phyloP scores from a whole-genome alignment of 2,113 vertebrate species.

The Ictalurus furcatus region DNA sequence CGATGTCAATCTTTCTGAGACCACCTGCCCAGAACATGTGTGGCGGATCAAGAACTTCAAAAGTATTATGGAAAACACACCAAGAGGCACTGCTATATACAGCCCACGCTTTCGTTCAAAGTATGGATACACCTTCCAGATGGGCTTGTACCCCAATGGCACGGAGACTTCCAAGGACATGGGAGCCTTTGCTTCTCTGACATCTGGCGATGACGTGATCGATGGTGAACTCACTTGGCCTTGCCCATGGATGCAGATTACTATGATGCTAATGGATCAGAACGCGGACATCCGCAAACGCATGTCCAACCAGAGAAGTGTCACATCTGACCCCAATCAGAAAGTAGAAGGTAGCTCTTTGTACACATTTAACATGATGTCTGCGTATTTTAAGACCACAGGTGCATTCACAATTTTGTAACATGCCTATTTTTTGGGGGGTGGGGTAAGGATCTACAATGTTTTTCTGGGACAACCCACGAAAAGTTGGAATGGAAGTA shows the following conservation, averaged over 20 bases:
- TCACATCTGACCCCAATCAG: conserved; percentile 80
- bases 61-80: conserved; percentile 67
- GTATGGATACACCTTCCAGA: conserved; percentile 87
- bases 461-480: conserved; percentile 81
- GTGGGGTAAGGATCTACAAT: conserved; percentile 8
- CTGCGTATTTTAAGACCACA: not conserved
- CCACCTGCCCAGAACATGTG: conserved; percentile 82
- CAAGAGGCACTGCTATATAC: conserved; percentile 57
- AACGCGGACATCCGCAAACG: conserved; percentile 81
- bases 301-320: conserved; percentile 84
- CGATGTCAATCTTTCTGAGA: conserved; percentile 92
- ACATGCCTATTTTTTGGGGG: not conserved
- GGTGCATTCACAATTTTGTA: not conserved
- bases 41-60: conserved; percentile 88
- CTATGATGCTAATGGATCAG: conserved; percentile 83
- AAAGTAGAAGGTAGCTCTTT: conserved; percentile 16
- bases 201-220: conserved; percentile 76
- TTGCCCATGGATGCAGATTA: conserved; percentile 84
- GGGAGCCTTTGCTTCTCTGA: conserved; percentile 75
- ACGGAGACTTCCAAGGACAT: conserved; percentile 50
- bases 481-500: conserved; percentile 72
- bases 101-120: conserved; percentile 85
- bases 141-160: conserved; percentile 70
- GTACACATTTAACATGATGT: not conserved
- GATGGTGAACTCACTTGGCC: conserved; percentile 81